A percentile compares a stretch with the other conserved stretches of the same genome.
Evolutionary conservation across 2,888 invertebrate species (phyloP).

Genomic region (Dicroscelio sp.): DNA sequence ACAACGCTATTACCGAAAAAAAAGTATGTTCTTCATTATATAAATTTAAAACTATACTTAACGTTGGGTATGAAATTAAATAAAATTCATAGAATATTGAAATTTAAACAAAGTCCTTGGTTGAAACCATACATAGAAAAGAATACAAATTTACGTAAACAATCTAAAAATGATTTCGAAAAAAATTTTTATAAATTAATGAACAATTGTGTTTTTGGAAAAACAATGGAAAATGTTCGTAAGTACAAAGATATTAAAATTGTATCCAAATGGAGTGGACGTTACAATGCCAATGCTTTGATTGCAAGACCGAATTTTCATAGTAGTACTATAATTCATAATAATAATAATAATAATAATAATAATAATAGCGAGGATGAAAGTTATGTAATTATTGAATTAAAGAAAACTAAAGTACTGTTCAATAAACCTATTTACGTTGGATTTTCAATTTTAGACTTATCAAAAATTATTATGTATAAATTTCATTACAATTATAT

Average conservation of each 20-base stretch:
- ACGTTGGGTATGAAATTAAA: conserved; percentile 33
- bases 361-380: too few relatives aligned
- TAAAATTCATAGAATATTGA: conserved; percentile 26
- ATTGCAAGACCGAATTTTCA: conserved; percentile 89
- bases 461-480: conserved; percentile 90
- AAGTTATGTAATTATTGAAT: conserved; percentile 1
- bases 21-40: conserved; percentile 30
- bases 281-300: conserved; percentile 87
- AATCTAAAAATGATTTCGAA: background rate
- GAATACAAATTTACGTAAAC: background rate
- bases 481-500: conserved; percentile 90
- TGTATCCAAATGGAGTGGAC: conserved; percentile 85
- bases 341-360: too few relatives aligned
- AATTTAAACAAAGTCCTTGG: conserved; percentile 44
- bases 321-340: conserved; percentile 82
- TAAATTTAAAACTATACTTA: conserved; percentile 42
- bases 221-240: background rate
- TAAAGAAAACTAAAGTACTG: background rate
- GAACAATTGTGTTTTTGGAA: conserved; percentile 4
- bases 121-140: conserved; percentile 13
- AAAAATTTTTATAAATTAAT: conserved; percentile 9
- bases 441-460: conserved; percentile 10
- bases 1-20: conserved; percentile 25
- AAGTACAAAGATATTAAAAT: background rate
- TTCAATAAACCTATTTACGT: conserved; percentile 29